phyloP scores from a whole-genome alignment of 2,888 invertebrate genomes.

The Cosmia pyralina region DNA sequence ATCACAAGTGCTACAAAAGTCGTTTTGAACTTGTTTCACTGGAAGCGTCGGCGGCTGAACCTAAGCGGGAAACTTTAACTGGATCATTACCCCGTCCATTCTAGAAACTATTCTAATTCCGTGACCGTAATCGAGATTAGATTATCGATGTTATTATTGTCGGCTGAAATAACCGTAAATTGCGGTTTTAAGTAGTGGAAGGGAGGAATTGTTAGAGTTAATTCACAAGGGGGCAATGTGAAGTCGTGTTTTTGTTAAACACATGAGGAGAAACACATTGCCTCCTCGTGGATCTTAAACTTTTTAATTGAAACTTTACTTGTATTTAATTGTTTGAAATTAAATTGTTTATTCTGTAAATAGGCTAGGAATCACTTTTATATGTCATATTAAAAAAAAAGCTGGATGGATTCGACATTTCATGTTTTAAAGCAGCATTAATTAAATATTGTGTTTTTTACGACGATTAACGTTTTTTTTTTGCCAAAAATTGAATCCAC shows the following conservation, averaged over 20 bases:
- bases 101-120: constrained; percentile 68
- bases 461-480: no score
- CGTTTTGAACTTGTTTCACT: constrained; percentile 67
- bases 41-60: constrained; percentile 50
- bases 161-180: constrained; percentile 36
- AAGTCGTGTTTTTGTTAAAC: not conserved
- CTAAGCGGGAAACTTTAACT: constrained; percentile 62
- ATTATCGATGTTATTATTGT: constrained; percentile 64
- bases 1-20: constrained; percentile 65
- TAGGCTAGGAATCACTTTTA: no score
- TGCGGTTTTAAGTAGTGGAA: constrained; percentile 35
- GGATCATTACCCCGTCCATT: constrained; percentile 66
- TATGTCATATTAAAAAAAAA: no score
- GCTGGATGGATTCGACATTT: no score
- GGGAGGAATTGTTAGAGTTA: not conserved
- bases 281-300: not conserved
- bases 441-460: no score
- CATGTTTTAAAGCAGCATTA: no score
- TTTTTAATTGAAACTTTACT: not conserved
- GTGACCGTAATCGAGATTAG: constrained; percentile 58
- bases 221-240: not conserved
- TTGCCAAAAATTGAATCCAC: no score
- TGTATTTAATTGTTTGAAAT: not conserved
- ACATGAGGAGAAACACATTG: no score
- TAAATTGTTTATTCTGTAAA: no score